Evolutionary conservation across 2,797 vertebrate genomes (phyloP).

Genomic region (Micropoecilia bifurca): DNA sequence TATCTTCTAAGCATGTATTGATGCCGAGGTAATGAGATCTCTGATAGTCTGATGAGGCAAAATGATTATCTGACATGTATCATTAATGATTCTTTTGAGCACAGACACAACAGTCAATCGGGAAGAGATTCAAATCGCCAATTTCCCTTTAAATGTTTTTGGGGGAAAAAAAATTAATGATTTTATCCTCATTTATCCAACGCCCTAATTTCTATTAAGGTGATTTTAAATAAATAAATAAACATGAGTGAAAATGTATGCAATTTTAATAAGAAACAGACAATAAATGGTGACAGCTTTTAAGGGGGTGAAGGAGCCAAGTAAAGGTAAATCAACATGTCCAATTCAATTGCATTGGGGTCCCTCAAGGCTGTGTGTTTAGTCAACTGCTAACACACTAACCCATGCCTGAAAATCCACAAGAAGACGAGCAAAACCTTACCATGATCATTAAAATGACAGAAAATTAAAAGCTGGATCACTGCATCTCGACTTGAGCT

Average conservation of each 20-base stretch:
- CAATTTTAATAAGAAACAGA: not conserved
- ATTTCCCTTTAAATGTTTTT: not conserved
- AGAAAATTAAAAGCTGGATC: not conserved
- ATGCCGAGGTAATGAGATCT: slow-evolving; percentile 77
- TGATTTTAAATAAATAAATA: not conserved
- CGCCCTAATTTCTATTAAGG: not conserved
- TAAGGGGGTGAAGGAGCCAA: not conserved
- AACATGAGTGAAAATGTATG: not conserved
- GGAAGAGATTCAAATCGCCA: not conserved
- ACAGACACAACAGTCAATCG: not conserved
- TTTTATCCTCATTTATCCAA: not conserved
- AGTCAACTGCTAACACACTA: no score
- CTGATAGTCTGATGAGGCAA: slow-evolving; percentile 72
- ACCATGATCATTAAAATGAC: no score
- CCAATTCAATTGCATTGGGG: no score
- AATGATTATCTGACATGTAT: slow-evolving; percentile 57
- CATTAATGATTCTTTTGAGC: slow-evolving; percentile 48
- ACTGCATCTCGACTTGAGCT: not conserved
- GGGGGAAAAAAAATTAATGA: not conserved
- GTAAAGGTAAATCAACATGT: no score
- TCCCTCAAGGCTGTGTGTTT: no score
- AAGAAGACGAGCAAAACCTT: no score
- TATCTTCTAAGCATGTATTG: slow-evolving; percentile 73
- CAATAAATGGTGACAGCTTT: not conserved
- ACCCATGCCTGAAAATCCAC: no score